These are phyloP conservation scores for Nomia melanderi DNA, from an alignment of 1,140 invertebrate genomes.

Conservation along the genomic window DNA sequence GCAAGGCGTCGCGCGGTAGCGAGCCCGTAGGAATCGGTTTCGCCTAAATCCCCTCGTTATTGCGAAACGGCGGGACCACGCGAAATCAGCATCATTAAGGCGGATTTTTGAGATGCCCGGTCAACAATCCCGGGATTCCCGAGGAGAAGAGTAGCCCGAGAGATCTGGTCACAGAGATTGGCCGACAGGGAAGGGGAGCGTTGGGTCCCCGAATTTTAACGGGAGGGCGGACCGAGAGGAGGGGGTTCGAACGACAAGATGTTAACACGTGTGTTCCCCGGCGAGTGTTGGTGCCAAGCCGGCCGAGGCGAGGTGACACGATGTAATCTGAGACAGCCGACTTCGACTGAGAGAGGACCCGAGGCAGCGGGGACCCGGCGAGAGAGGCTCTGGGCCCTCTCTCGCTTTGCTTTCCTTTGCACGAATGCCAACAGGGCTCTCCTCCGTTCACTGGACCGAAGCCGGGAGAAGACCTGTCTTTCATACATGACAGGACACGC, in stretches of 20 bases:
- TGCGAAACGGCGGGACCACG: background rate
- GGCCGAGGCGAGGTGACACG: slow-evolving; percentile 69
- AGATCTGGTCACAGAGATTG: slow-evolving; percentile 43
- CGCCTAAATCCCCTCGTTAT: slow-evolving; percentile 22
- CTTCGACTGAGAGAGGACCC: slow-evolving; percentile 48
- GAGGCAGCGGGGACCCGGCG: slow-evolving; percentile 23
- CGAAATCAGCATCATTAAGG: slow-evolving; percentile 43
- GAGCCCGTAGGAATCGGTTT: background rate
- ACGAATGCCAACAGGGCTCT: slow-evolving; percentile 25
- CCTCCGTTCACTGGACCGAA: slow-evolving; percentile 33
- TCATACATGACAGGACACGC: slow-evolving; percentile 60
- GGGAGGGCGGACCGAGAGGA: no score
- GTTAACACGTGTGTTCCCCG: slow-evolving; percentile 73
- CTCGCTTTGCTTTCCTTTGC: slow-evolving; percentile 45
- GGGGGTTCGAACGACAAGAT: slow-evolving; percentile 72
- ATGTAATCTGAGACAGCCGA: slow-evolving; percentile 75
- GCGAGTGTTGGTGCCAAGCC: slow-evolving; percentile 58
- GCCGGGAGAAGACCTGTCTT: slow-evolving; percentile 53
- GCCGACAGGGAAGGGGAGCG: slow-evolving; percentile 30
- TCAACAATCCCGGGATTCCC: slow-evolving; percentile 26
- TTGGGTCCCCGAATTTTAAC: slow-evolving; percentile 38
- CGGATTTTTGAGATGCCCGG: slow-evolving; percentile 41
- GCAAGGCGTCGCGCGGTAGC: slow-evolving; percentile 14
- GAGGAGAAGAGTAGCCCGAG: slow-evolving; percentile 10
- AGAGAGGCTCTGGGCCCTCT: slow-evolving; percentile 32